Evolutionary conservation across 1,140 invertebrate species (phyloP), one percentile per base, ranked within the genome.

Genomic region (Manduca sexta): DNA sequence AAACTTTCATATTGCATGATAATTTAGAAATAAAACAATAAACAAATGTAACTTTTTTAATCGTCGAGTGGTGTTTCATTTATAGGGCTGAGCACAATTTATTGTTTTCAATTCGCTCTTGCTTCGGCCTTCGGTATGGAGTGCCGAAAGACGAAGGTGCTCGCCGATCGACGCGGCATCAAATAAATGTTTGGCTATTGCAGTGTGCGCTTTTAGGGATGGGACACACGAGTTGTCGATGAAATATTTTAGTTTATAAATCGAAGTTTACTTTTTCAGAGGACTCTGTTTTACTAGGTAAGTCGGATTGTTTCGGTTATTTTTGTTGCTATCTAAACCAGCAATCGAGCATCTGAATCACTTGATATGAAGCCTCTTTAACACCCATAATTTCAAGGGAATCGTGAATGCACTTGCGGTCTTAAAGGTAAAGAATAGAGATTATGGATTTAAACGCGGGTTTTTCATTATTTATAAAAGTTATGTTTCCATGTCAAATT

Each of bases 1-100:
- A 26, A 26, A 26, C 21, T 26, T 26, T 26, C 21, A 26, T 26
- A 26, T 26, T 26, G 8, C 21, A 26, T 26, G 15, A 49, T 48
- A 54, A 54, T 39, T 49, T 48, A 45, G 41, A 49, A 34, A 34
- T 45, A 45, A 47, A 71, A 69, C 65, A 66, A 66, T 59, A 54
- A 59, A 53, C 48, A 57, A 10, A 35, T 39, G 51, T n/a, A 75
- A 75, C 63, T 73, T 75, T 75, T 72, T 75, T 72, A 72, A 75
- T 72, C 43, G 37, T 16, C 13, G 30, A 44, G 34, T 49, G 39
- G 42, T 45, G 40, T 49, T 53, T 53, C 51, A 49, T 54, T 49
- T 49, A 42, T 17, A 26, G 51, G 33, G 47, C 17, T 56, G 38
- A 26, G 37, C 18, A 45, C 18, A 47, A 74, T 75, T 75, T 75